Conservation (phyloP, 2,888 invertebrate species). For the Caenorhabditis sinica region DNA sequence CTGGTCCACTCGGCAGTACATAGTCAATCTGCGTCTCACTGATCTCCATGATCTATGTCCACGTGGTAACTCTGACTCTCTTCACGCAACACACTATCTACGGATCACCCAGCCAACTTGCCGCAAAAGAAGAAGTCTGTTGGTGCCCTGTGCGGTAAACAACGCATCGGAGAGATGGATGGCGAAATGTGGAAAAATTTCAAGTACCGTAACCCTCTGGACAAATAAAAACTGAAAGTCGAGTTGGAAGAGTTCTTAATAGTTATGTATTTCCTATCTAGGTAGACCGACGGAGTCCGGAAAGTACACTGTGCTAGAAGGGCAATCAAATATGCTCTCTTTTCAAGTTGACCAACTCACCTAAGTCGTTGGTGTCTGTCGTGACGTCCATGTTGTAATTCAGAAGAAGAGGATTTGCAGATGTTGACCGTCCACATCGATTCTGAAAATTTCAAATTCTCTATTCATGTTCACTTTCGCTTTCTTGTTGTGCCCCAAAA, state of each 20-base stretch:
- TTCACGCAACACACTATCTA: slow-evolving; percentile 43
- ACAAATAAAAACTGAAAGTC: slow-evolving; percentile 49
- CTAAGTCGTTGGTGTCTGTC: slow-evolving; percentile 76
- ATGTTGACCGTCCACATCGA: slow-evolving; percentile 72
- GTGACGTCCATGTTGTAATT: slow-evolving; percentile 76
- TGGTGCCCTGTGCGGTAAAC: slow-evolving; percentile 51
- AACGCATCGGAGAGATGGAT: slow-evolving; percentile 46
- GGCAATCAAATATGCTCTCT: slow-evolving; percentile 36
- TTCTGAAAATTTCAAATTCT: slow-evolving; percentile 61
- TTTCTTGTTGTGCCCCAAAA: slow-evolving; percentile 15
- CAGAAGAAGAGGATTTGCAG: slow-evolving; percentile 72
- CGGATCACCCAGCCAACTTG: slow-evolving; percentile 38
- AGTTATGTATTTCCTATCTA: slow-evolving; percentile 14
- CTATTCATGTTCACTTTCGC: no score
- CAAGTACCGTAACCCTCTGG: slow-evolving; percentile 62
- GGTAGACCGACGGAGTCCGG: slow-evolving; percentile 19
- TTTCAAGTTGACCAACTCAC: slow-evolving; percentile 48
- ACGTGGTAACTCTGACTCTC: slow-evolving; percentile 40
- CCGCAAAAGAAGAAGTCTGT: slow-evolving; percentile 47
- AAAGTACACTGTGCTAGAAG: slow-evolving; percentile 45
- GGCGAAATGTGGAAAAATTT: slow-evolving; percentile 54
- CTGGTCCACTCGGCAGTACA: slow-evolving; percentile 69
- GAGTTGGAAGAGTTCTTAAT: slow-evolving; percentile 19
- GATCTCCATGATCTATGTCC: slow-evolving; percentile 24
- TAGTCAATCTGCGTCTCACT: slow-evolving; percentile 37